These are phyloP conservation scores for Ormia ochracea DNA, from an alignment of 2,888 invertebrate genomes.

Conservation along the genomic window DNA sequence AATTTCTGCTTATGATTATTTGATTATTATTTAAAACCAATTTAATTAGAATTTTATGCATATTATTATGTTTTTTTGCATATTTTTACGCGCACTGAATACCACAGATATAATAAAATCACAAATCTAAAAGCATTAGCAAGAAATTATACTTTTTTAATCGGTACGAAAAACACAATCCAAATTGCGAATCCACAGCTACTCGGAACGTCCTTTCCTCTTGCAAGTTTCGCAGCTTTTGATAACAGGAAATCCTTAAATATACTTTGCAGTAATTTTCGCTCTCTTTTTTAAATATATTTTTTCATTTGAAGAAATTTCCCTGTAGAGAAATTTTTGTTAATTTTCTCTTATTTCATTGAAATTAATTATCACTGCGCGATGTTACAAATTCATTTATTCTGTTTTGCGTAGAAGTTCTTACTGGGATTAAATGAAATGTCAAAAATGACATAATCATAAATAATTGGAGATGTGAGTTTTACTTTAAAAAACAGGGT, in stretches of 20 bases:
- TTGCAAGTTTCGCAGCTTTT: conserved; percentile 41
- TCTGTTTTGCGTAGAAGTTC: conserved; percentile 48
- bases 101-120: not conserved
- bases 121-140: conserved; percentile 12
- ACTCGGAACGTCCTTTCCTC: conserved; percentile 37
- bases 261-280: conserved; percentile 17
- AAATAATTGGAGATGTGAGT: conserved; percentile 24
- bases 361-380: conserved; percentile 47
- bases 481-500: not conserved
- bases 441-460: conserved; percentile 47
- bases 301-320: conserved; percentile 22
- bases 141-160: not conserved
- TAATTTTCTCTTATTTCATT: conserved; percentile 20
- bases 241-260: conserved; percentile 31
- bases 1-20: not conserved
- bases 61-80: not conserved
- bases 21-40: not conserved
- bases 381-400: conserved; percentile 25
- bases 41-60: conserved; percentile 2
- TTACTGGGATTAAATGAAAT: conserved; percentile 28
- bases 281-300: conserved; percentile 18
- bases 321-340: conserved; percentile 41
- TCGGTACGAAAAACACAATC: conserved; percentile 9
- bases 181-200: not conserved
- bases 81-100: not conserved